Conservation (phyloP, 2,797 vertebrate species). For the Xyrichtys novacula region DNA sequence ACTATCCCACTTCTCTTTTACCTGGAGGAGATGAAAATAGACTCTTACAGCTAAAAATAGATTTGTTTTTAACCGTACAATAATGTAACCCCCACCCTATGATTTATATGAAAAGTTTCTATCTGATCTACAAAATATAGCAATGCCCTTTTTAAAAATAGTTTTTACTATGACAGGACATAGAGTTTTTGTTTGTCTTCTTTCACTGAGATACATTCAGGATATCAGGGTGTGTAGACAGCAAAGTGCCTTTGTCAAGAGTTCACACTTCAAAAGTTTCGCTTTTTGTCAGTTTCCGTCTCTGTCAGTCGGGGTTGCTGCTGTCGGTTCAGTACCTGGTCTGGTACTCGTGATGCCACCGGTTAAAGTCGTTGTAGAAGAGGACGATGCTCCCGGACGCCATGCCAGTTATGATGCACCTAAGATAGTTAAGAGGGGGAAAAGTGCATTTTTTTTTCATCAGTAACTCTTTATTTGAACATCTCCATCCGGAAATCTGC, state of each 20-base stretch:
- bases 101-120: slow-evolving; percentile 88
- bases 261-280: slow-evolving; percentile 50
- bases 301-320: slow-evolving; percentile 30
- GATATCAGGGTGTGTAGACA: slow-evolving; percentile 73
- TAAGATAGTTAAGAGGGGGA: slow-evolving; percentile 53
- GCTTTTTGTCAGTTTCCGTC: not conserved
- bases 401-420: slow-evolving; percentile 98
- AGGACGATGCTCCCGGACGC: slow-evolving; percentile 98
- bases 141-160: slow-evolving; percentile 97
- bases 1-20: slow-evolving; percentile 59
- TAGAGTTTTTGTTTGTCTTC: slow-evolving; percentile 57
- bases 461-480: too few species aligned
- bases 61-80: slow-evolving; percentile 84
- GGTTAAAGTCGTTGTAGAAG: slow-evolving; percentile 99
- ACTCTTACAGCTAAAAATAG: slow-evolving; percentile 98
- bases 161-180: slow-evolving; percentile 83
- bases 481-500: too few species aligned
- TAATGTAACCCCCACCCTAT: slow-evolving; percentile 89
- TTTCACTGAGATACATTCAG: slow-evolving; percentile 80
- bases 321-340: slow-evolving; percentile 90
- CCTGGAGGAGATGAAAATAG: slow-evolving; percentile 85
- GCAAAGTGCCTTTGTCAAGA: slow-evolving; percentile 66
- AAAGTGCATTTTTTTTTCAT: too few species aligned
- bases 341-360: slow-evolving; percentile 98
- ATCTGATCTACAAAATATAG: slow-evolving; percentile 98